phyloP scores from a whole-genome alignment of 2,113 vertebrate species.

The Leucoraja erinaceus region DNA sequence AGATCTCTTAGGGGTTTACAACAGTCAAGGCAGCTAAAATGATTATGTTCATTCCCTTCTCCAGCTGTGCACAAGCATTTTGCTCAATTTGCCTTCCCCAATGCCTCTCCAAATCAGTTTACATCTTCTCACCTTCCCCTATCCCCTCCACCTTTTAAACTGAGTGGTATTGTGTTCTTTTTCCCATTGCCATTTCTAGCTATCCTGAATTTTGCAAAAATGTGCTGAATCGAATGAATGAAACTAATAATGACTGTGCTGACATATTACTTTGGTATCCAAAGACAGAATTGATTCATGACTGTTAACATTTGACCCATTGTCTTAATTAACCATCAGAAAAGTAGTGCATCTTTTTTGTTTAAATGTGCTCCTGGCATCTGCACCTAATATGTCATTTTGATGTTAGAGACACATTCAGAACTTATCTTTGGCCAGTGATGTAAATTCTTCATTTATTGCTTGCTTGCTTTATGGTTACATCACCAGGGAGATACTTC shows the following conservation, averaged over 20 bases:
- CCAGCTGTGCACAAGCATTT: background rate
- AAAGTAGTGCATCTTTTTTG: background rate
- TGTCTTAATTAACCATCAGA: slow-evolving; percentile 3
- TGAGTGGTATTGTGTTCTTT: background rate
- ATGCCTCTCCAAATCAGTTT: background rate
- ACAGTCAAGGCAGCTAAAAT: background rate
- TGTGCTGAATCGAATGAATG: background rate
- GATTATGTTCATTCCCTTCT: background rate
- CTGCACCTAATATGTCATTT: background rate
- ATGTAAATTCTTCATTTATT: background rate
- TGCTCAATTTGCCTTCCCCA: background rate
- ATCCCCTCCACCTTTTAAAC: background rate
- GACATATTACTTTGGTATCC: background rate
- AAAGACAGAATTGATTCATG: background rate
- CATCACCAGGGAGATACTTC: background rate
- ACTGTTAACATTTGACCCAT: background rate
- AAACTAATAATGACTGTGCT: background rate
- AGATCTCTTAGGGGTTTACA: background rate
- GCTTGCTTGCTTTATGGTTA: background rate
- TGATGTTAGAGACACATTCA: background rate
- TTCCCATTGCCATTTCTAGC: background rate
- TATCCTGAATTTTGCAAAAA: background rate
- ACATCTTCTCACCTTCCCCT: background rate
- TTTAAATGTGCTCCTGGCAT: background rate
- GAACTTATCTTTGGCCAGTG: background rate